Evolutionary conservation across 1,140 invertebrate genomes (phyloP).

Genomic region (Chelonus insularis): DNA sequence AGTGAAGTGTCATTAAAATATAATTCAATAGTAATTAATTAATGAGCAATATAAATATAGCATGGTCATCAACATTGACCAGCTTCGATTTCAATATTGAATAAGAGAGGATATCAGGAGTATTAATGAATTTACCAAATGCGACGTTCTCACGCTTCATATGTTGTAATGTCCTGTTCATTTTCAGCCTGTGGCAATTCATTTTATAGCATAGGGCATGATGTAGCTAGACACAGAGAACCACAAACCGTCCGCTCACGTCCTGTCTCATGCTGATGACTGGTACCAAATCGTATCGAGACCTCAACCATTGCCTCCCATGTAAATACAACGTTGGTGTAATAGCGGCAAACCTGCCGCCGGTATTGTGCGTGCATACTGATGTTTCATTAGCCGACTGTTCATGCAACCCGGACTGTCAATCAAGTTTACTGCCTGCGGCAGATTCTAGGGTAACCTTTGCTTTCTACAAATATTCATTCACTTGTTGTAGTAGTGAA

Average conservation of each 20-base stretch:
- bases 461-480: neutral
- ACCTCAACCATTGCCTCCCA: conserved; percentile 14
- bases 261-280: conserved; percentile 2
- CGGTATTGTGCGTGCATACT: conserved; percentile 51
- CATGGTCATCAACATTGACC: neutral
- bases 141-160: neutral
- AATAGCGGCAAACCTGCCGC: conserved; percentile 25
- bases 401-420: conserved; percentile 51
- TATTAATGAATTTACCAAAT: conserved; percentile 8
- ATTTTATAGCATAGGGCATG: neutral
- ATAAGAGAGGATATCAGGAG: neutral
- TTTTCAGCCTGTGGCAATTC: conserved; percentile 3
- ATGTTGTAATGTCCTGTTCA: neutral
- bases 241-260: conserved; percentile 7
- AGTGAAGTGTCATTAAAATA: too few relatives aligned
- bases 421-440: conserved; percentile 50
- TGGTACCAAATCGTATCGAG: neutral
- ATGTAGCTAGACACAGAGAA: neutral
- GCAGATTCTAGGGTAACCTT: conserved; percentile 31
- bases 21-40: neutral
- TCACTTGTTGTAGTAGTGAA: neutral
- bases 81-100: neutral
- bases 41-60: neutral
- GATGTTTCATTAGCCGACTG: conserved; percentile 58
- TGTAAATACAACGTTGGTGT: conserved; percentile 31